A percentile compares a stretch with the other conserved stretches of the same genome.
These are phyloP conservation scores for Poicephalus meyeri DNA, from an alignment of 2,113 vertebrate genomes.

Conservation along the genomic window DNA sequence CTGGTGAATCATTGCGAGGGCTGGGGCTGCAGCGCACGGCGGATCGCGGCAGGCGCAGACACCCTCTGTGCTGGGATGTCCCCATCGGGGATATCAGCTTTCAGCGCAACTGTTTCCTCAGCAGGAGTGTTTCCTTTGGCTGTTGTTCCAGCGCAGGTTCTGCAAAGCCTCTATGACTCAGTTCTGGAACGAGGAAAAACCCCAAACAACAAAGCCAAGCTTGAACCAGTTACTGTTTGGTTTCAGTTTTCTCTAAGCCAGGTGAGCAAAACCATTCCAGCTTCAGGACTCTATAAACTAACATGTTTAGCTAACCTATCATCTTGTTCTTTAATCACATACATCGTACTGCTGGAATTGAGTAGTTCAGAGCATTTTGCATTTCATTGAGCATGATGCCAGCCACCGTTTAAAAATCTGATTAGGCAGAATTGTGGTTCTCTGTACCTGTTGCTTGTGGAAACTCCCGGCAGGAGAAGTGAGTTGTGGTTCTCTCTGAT, in stretches of 20 bases:
- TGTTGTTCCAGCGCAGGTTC: neutral
- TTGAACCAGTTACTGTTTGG: neutral
- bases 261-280: neutral
- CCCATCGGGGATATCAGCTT: neutral
- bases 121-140: neutral
- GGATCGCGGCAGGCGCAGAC: neutral
- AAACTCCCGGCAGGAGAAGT: neutral
- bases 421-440: neutral
- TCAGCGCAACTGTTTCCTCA: neutral
- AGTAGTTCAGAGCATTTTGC: neutral
- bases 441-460: neutral
- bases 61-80: neutral
- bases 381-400: neutral
- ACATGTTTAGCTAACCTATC: neutral
- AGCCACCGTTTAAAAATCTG: neutral
- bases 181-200: neutral
- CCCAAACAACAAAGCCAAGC: neutral
- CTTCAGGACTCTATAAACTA: neutral
- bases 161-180: neutral
- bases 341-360: neutral
- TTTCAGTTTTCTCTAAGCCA: neutral
- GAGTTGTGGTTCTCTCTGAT: neutral
- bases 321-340: neutral
- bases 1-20: neutral
- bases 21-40: fast-evolving